phyloP scores from a whole-genome alignment of 2,113 vertebrate species.

The Triplophysa dalaica region DNA sequence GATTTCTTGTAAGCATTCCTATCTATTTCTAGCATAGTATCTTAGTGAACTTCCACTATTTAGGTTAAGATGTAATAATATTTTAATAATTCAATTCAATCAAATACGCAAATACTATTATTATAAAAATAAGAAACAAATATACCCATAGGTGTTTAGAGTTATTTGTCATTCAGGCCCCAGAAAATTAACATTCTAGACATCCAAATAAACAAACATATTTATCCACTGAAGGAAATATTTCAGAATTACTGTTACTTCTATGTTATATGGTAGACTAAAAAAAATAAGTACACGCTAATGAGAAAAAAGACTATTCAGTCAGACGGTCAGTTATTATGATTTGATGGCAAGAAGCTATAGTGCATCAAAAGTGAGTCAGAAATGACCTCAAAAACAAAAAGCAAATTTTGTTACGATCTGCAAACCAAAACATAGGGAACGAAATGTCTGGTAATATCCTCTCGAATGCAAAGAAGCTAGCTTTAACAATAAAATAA shows the following conservation, averaged over 20 bases:
- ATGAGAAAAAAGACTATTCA: too few species aligned
- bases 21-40: not conserved
- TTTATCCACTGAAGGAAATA: too few species aligned
- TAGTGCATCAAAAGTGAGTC: too few species aligned
- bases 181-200: too few species aligned
- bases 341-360: too few species aligned
- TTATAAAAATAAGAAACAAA: not conserved
- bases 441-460: not conserved
- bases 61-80: not conserved
- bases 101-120: not conserved
- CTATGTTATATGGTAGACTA: not conserved
- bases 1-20: conserved; percentile 9
- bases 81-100: not conserved
- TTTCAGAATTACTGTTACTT: not conserved
- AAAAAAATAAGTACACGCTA: not conserved
- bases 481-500: not conserved
- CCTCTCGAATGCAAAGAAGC: not conserved
- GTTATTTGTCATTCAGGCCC: not conserved
- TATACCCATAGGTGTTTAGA: not conserved
- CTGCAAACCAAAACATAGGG: too few species aligned
- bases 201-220: too few species aligned
- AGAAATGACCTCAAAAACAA: too few species aligned
- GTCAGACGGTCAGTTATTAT: too few species aligned
- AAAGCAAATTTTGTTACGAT: too few species aligned
- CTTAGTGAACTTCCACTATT: not conserved